These are phyloP conservation scores for Varanus komodoensis DNA, from an alignment of 2,113 vertebrate genomes.

Conservation along the genomic window DNA sequence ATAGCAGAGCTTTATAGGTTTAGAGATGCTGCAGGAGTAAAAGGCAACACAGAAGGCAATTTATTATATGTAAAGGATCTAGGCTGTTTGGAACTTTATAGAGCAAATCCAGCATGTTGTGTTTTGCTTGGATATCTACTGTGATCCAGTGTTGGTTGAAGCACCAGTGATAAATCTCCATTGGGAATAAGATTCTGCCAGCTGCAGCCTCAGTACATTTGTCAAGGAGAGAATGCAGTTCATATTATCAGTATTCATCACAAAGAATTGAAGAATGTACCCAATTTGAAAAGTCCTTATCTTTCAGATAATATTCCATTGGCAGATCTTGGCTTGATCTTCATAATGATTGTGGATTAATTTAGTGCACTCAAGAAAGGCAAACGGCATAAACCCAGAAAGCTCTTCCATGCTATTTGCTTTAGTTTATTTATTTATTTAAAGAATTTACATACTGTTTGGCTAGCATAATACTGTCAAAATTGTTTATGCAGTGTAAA, in stretches of 20 bases:
- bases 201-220: background rate
- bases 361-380: too few species aligned
- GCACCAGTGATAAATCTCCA: background rate
- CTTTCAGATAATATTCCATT: background rate
- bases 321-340: too few species aligned
- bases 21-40: background rate
- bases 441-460: too few species aligned
- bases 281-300: background rate
- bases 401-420: too few species aligned
- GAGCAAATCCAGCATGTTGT: background rate
- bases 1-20: background rate
- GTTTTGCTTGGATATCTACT: background rate
- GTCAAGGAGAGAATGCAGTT: background rate
- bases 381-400: background rate
- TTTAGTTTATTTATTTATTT: too few species aligned
- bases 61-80: background rate
- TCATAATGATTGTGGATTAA: too few species aligned
- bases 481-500: too few species aligned
- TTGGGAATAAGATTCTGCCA: background rate
- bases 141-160: background rate
- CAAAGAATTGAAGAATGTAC: background rate
- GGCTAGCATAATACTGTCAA: too few species aligned
- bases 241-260: background rate
- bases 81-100: background rate
- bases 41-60: background rate